Conservation (phyloP, 2,113 vertebrate species). For the Gila orcuttii region DNA sequence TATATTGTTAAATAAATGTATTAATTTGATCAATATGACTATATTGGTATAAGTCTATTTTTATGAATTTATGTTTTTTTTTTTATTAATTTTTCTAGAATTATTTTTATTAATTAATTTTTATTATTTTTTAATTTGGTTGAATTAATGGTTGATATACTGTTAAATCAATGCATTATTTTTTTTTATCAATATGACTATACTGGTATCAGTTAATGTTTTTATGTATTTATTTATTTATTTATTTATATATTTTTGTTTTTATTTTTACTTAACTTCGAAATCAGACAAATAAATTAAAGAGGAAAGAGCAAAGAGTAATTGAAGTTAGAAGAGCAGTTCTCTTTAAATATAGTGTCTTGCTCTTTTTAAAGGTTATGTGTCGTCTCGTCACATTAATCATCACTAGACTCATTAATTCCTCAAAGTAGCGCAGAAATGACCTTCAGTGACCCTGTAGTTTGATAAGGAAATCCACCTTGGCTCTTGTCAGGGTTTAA, state of each 20-base stretch:
- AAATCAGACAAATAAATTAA: not conserved
- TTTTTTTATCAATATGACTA: not conserved
- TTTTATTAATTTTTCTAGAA: too few species aligned
- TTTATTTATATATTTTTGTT: not conserved
- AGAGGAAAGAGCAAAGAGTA: not conserved
- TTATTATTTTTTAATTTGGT: too few species aligned
- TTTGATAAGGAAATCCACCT: not conserved
- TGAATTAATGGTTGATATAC: too few species aligned
- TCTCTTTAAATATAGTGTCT: not conserved
- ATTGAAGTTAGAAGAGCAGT: not conserved
- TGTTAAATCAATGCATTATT: not conserved
- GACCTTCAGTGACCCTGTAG: not conserved
- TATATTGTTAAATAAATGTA: not conserved
- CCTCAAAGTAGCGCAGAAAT: not conserved
- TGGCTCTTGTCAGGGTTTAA: not conserved
- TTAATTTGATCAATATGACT: not conserved
- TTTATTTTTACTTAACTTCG: not conserved
- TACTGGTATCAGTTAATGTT: not conserved
- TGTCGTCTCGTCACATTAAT: not conserved
- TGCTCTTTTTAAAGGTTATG: not conserved
- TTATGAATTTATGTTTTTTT: too few species aligned
- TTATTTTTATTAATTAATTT: not conserved
- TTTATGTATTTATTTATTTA: not conserved
- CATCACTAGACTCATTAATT: not conserved
- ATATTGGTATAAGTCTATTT: not conserved